Percentiles rank a stretch among this genome's conserved stretches.
Evolutionary conservation across 2,113 vertebrate genomes (phyloP).

Genomic region (Drymodes brunneopygia): DNA sequence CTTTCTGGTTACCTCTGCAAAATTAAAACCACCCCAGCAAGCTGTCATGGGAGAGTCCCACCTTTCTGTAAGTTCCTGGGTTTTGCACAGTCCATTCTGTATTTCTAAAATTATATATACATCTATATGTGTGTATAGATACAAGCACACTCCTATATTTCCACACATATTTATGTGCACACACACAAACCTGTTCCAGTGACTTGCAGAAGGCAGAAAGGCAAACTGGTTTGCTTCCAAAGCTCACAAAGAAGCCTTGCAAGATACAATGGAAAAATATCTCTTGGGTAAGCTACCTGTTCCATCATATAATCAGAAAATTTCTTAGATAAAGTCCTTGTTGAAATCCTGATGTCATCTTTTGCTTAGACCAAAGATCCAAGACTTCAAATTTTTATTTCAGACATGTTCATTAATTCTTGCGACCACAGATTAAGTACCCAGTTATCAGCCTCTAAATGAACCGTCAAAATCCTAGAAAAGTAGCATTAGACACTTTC

Average conservation of each 20-base stretch:
- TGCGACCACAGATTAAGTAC: background rate
- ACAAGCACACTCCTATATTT: accelerated
- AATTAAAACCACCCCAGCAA: background rate
- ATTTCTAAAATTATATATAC: background rate
- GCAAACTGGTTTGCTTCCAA: background rate
- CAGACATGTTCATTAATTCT: background rate
- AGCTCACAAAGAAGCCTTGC: background rate
- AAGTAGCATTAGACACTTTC: background rate
- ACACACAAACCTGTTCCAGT: background rate
- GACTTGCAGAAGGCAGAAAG: background rate
- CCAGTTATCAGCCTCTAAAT: background rate
- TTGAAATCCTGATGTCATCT: background rate
- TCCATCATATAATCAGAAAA: background rate
- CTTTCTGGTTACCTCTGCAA: background rate
- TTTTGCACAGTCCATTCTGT: background rate
- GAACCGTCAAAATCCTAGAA: background rate
- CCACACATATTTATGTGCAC: accelerated
- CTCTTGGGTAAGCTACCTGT: background rate
- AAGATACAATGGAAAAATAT: background rate
- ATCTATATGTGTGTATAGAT: accelerated
- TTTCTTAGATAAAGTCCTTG: background rate
- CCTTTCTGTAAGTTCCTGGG: background rate
- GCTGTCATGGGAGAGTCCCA: background rate
- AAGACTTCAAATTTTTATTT: background rate
- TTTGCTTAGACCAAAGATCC: background rate